Evolutionary conservation across 2,797 vertebrate genomes (phyloP).

Genomic region (Sebastes nivosus): DNA sequence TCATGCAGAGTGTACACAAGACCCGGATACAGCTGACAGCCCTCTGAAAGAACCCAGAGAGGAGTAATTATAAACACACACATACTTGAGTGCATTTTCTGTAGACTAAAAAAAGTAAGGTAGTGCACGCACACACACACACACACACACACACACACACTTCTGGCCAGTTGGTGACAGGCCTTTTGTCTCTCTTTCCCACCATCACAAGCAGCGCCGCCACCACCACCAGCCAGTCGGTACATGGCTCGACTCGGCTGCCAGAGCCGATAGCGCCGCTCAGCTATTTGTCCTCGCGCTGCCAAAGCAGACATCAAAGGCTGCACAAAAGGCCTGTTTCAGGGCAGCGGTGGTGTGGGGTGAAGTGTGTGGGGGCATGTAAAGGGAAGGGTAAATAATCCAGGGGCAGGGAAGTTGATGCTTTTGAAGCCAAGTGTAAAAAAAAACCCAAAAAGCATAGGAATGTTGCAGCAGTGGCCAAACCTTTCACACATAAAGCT

Average conservation of each 20-base stretch:
- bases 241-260: conserved; percentile 15
- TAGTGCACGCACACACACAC: background rate
- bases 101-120: background rate
- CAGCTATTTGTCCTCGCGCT: conserved; percentile 39
- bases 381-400: background rate
- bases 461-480: background rate
- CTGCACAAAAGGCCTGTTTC: conserved; percentile 14
- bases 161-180: conserved; percentile 31
- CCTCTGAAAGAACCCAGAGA: conserved; percentile 33
- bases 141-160: conserved; percentile 24
- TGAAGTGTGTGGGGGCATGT: background rate
- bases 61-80: conserved; percentile 51
- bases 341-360: conserved; percentile 24
- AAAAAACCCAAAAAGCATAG: background rate
- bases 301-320: conserved; percentile 54
- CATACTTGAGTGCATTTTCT: conserved; percentile 11
- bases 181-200: conserved; percentile 26
- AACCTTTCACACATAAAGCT: background rate
- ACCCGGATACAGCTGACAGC: conserved; percentile 44
- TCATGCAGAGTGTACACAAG: conserved; percentile 42
- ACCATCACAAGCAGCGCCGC: background rate
- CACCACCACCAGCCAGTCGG: conserved; percentile 20
- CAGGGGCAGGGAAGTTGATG: background rate
- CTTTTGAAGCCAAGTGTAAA: background rate
- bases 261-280: conserved; percentile 31